phyloP scores from a whole-genome alignment of 2,888 invertebrate genomes.

The Mythimna impura region DNA sequence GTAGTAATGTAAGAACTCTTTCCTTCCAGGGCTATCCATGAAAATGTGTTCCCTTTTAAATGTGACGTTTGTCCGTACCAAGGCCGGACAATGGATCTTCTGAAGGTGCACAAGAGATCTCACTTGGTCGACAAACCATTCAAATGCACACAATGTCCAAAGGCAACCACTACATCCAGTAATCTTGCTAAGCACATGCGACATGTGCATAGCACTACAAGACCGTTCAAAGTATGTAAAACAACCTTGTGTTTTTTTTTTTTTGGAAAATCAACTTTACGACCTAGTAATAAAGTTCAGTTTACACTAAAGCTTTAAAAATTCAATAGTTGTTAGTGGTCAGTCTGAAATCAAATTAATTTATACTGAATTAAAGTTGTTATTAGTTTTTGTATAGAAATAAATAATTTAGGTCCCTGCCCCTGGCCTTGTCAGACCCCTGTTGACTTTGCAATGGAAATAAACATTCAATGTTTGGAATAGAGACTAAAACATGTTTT shows the following conservation, averaged over 20 bases:
- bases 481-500: not conserved
- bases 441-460: not conserved
- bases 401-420: not conserved
- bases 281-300: not conserved
- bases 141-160: conserved; percentile 84
- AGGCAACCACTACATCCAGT: conserved; percentile 83
- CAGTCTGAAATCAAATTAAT: not conserved
- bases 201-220: conserved; percentile 83
- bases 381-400: not conserved
- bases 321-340: not conserved
- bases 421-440: not conserved
- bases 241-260: not conserved
- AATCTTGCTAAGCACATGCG: conserved; percentile 86
- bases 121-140: conserved; percentile 84
- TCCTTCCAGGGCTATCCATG: conserved; percentile 77
- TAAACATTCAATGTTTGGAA: no score
- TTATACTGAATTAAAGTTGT: not conserved
- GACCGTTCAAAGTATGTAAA: conserved; percentile 81
- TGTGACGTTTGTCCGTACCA: conserved; percentile 85
- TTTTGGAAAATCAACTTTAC: not conserved
- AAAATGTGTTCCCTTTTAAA: conserved; percentile 84
- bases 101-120: conserved; percentile 84
- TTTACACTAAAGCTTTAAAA: not conserved
- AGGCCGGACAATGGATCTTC: conserved; percentile 83
- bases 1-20: not conserved